Base-by-base conservation (phyloP, 1,140 invertebrate species). In the Gryon sp. region DNA sequence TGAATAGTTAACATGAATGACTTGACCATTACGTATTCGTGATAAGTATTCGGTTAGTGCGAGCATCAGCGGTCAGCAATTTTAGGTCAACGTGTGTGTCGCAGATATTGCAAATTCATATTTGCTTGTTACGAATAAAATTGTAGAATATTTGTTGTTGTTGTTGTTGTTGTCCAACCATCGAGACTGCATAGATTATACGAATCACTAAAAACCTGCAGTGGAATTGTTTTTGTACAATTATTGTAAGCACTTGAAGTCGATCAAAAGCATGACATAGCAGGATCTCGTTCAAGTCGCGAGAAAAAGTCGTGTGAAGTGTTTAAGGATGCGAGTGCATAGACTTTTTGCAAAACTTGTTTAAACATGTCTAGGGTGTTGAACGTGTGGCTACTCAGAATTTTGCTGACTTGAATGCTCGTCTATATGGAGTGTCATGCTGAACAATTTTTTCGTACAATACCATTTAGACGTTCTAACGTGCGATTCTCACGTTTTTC, bases 301-400 rank as follows among this genome's bases (percentile, higher is more conserved):
- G 15, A 19, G 34, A 65, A 62, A 73, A 73, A 65, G 40, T 43
- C 26, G 45, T 26, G 36, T 43, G 24, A 63, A 32, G 43, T 65
- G 69, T 45, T 48, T 36, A 34, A 26, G 57, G 46, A 55, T 41
- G 48, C 38, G 41, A 28, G 50, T 55, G 40, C 15, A n/a, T 15
- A 4, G 9, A 14, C 41, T 74, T 74, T 68, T 76, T 68, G 28
- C 50, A 11, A 41, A 32, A 55, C 55, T 43, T 26, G 30, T 52
- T 46, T 65, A 76, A 70, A 76, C 74, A 72, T 77, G 60, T 65
- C 66, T 70, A 40, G 66, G 50, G 59, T 70, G 74, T 77, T 60
- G 46, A 63, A 46, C 40, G 22, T 40, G 32, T 57, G 38, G 30
- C 73, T 69, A 69, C 50, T 20, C n/a, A 53, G 72, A 66, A 75